Percentiles rank a stretch among this genome's conserved stretches.
Evolutionary conservation across 2,113 vertebrate genomes (phyloP).

Genomic region (Spea bombifrons): DNA sequence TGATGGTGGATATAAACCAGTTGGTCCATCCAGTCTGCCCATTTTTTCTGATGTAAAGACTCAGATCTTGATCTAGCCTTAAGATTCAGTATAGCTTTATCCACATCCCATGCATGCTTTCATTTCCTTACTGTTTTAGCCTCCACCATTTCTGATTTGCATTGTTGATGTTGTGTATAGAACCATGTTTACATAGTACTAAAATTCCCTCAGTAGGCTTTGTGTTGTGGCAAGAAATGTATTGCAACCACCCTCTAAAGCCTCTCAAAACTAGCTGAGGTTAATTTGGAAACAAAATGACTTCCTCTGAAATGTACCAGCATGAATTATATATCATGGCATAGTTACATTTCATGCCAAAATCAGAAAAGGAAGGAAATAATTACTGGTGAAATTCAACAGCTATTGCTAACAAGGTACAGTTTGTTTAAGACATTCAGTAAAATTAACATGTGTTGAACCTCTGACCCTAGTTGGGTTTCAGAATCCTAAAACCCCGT

Average conservation of each 20-base stretch:
- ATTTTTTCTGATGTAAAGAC: no score
- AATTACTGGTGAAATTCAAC: constrained; percentile 29
- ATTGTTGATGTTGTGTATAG: no score
- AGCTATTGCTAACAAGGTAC: constrained; percentile 32
- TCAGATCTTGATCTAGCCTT: no score
- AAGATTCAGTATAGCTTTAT: no score
- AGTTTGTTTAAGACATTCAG: constrained; percentile 24
- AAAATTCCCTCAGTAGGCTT: no score
- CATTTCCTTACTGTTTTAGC: no score
- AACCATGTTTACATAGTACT: no score
- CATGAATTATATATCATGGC: constrained; percentile 2
- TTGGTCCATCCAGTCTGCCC: no score
- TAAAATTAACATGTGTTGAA: constrained; percentile 19
- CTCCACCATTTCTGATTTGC: no score
- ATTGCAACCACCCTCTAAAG: neutral
- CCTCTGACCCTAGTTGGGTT: constrained; percentile 28
- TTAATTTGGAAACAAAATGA: constrained; percentile 7
- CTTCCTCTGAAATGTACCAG: neutral
- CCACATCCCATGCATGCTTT: no score
- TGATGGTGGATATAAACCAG: no score
- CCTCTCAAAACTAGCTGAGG: constrained; percentile 3
- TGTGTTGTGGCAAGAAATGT: no score
- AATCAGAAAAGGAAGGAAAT: constrained; percentile 28
- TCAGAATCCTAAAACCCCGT: constrained; percentile 14
- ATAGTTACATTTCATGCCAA: neutral